Evolutionary conservation across 53 echinoderm and acorn worm species (phyloP).

Genomic region (Mesocentrotus franciscanus): DNA sequence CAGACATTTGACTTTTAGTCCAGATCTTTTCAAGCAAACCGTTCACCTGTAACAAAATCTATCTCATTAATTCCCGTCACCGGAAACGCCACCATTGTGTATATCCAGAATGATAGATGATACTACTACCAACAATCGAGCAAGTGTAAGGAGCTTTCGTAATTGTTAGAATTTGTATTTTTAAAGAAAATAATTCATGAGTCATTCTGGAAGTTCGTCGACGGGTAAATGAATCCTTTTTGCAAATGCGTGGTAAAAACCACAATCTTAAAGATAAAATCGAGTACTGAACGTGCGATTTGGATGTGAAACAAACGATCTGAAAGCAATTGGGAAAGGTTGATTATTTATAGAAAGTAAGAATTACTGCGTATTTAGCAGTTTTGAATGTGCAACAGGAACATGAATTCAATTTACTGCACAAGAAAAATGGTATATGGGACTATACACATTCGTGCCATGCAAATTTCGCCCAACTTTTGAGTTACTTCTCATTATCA

Average conservation of each 20-base stretch:
- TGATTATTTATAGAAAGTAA: too few species aligned
- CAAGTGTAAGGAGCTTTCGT: neutral
- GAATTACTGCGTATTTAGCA: too few species aligned
- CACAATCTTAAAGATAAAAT: neutral
- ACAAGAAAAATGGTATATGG: too few species aligned
- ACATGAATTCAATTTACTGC: too few species aligned
- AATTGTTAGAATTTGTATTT: neutral
- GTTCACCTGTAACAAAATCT: neutral
- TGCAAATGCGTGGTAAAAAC: conserved; percentile 2
- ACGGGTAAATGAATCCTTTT: neutral
- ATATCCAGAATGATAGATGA: neutral
- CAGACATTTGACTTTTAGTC: neutral
- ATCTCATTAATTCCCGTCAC: neutral
- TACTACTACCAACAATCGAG: neutral
- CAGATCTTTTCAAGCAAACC: neutral
- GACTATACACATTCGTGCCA: too few species aligned
- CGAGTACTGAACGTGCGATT: too few species aligned
- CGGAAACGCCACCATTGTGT: neutral
- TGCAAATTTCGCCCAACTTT: too few species aligned
- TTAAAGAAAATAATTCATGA: neutral
- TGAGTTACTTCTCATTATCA: too few species aligned
- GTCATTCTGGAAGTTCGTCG: neutral
- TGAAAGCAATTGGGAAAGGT: too few species aligned
- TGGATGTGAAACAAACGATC: too few species aligned
- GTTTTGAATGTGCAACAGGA: too few species aligned